Percentiles rank a stretch among this genome's conserved stretches.
Conservation (phyloP, 2,888 invertebrate genomes). For the Mongoloraphidia duomilia region DNA sequence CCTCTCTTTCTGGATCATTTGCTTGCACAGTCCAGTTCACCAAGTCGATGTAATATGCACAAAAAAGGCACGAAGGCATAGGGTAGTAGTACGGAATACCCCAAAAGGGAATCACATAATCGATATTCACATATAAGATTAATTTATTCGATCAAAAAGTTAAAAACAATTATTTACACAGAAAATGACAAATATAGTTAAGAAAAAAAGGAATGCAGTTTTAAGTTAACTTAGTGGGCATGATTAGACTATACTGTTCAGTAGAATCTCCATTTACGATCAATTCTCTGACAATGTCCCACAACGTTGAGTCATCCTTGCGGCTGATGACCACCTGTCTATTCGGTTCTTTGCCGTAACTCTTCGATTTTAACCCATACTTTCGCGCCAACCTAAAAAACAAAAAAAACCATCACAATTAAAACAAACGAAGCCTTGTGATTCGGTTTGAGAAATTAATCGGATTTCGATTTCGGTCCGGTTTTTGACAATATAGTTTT, state of each 20-base stretch:
- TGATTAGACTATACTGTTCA: slow-evolving; percentile 33
- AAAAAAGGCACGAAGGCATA: too few species aligned
- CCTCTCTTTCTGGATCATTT: too few species aligned
- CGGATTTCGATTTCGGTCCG: too few species aligned
- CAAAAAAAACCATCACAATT: slow-evolving; percentile 4
- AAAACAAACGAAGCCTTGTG: too few species aligned
- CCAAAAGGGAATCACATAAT: too few species aligned
- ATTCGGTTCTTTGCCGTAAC: slow-evolving; percentile 31
- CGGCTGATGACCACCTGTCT: slow-evolving; percentile 35
- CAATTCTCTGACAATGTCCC: slow-evolving; percentile 32
- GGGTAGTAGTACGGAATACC: too few species aligned
- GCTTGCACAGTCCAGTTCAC: too few species aligned
- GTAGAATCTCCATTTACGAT: slow-evolving; percentile 32
- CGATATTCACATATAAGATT: too few species aligned
- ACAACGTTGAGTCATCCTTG: slow-evolving; percentile 26
- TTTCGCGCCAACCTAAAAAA: slow-evolving; percentile 27
- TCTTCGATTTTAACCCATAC: slow-evolving; percentile 33
- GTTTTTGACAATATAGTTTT: too few species aligned
- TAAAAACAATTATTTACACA: not conserved
- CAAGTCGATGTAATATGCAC: too few species aligned
- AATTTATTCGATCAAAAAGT: not conserved
- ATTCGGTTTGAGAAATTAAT: too few species aligned
- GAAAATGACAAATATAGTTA: not conserved
- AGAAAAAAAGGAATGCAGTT: not conserved
- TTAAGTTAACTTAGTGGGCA: slow-evolving; percentile 17